Percentiles rank a stretch among this genome's conserved stretches.
These are phyloP conservation scores for Psittacus erithacus DNA, from an alignment of 2,113 vertebrate species.

Conservation along the genomic window DNA sequence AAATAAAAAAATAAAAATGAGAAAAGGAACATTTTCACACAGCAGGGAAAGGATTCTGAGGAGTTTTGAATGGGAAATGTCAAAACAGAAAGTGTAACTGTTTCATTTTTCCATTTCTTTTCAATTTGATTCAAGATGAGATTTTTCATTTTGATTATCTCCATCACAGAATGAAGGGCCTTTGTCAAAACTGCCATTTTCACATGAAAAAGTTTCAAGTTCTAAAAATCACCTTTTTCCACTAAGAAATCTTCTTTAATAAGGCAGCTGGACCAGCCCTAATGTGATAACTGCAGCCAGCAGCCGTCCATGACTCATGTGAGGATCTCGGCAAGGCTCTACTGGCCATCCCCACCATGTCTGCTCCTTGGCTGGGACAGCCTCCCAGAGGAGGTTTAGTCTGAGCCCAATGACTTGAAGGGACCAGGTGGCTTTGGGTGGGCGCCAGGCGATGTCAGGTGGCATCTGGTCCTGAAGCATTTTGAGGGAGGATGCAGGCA, in stretches of 20 bases:
- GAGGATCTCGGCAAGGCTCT: neutral
- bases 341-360: fast-evolving
- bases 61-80: conserved; percentile 66
- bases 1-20: conserved; percentile 21
- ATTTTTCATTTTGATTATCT: conserved; percentile 65
- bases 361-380: neutral
- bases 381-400: neutral
- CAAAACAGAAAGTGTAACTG: conserved; percentile 63
- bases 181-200: conserved; percentile 65
- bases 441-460: neutral
- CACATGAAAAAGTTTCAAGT: conserved; percentile 50
- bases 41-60: conserved; percentile 51
- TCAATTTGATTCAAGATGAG: conserved; percentile 45
- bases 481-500: neutral
- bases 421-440: neutral
- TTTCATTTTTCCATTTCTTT: conserved; percentile 56
- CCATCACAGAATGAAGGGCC: conserved; percentile 48
- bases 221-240: conserved; percentile 52
- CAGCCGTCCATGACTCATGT: neutral
- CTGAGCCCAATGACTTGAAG: neutral
- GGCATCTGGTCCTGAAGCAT: fast-evolving
- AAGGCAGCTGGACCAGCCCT: neutral
- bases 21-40: conserved; percentile 62
- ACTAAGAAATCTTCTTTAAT: neutral
- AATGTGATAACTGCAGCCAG: neutral